Percentiles rank a stretch among this genome's conserved stretches.
Conservation (phyloP, 2,888 invertebrate species). For the Calliphora vomitoria region DNA sequence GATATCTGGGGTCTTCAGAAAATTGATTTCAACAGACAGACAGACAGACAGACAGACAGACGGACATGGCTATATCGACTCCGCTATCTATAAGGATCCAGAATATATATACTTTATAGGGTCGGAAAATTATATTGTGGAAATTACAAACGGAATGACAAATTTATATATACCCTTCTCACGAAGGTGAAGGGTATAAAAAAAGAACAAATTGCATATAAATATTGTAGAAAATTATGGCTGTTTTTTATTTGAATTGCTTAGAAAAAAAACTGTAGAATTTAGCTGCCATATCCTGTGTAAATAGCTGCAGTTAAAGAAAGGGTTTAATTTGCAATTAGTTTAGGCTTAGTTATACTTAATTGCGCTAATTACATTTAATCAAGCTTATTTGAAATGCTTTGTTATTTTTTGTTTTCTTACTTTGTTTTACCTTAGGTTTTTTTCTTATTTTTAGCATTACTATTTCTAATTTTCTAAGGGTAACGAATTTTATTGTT, state of each 20-base stretch:
- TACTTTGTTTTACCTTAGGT: background rate
- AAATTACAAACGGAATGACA: too few species aligned
- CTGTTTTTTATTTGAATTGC: conserved; percentile 44
- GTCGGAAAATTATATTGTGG: too few species aligned
- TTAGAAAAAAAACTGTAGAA: conserved; percentile 1
- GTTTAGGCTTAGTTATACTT: conserved; percentile 68
- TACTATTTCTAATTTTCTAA: conserved; percentile 46
- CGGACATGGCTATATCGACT: too few species aligned
- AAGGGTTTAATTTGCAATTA: conserved; percentile 65
- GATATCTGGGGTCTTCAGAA: too few species aligned
- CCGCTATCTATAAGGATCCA: too few species aligned
- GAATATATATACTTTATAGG: too few species aligned
- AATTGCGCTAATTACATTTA: conserved; percentile 72
- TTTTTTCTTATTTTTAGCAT: background rate
- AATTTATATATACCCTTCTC: too few species aligned
- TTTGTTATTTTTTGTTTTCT: background rate
- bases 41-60: too few species aligned
- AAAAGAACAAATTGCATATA: conserved; percentile 61
- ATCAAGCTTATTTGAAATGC: conserved; percentile 64
- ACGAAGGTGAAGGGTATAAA: too few species aligned
- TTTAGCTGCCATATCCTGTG: conserved; percentile 46
- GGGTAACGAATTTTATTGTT: conserved; percentile 58
- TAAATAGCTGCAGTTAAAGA: conserved; percentile 57
- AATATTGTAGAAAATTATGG: conserved; percentile 65
- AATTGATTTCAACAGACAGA: too few species aligned